Percentiles rank a stretch among this genome's conserved stretches.
Evolutionary conservation across 2,888 invertebrate species (phyloP).

Genomic region (Steinernema scapterisci): DNA sequence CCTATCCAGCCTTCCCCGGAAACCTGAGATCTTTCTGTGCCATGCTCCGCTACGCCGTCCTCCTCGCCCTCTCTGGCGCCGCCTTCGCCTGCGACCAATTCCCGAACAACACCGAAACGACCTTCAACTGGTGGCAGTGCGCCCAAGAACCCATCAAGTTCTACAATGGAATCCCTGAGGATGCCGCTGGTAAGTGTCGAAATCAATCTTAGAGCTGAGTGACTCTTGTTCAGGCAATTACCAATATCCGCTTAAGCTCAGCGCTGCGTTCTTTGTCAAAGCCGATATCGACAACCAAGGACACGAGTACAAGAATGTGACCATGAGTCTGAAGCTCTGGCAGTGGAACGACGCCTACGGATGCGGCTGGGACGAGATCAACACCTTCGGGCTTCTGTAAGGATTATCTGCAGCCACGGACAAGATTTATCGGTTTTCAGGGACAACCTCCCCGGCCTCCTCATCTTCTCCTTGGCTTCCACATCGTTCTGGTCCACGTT

Average conservation of each 20-base stretch:
- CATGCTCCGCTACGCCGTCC: conserved; percentile 26
- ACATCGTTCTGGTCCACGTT: too few relatives aligned
- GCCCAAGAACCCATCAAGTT: conserved; percentile 39
- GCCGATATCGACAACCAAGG: conserved; percentile 43
- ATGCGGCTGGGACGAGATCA: conserved; percentile 41
- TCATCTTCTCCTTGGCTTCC: too few relatives aligned
- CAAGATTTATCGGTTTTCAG: too few relatives aligned
- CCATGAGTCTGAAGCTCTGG: conserved; percentile 42
- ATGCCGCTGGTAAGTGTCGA: conserved; percentile 34
- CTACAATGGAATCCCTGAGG: conserved; percentile 44
- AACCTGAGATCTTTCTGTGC: too few relatives aligned
- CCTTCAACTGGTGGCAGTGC: conserved; percentile 28
- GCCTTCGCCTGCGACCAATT: conserved; percentile 9
- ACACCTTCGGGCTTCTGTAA: conserved; percentile 45
- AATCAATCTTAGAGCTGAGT: not conserved
- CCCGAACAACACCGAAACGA: conserved; percentile 7
- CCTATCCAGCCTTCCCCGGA: too few relatives aligned
- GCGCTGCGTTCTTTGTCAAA: conserved; percentile 43
- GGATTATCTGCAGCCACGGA: conserved; percentile 30
- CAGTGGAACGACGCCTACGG: conserved; percentile 35
- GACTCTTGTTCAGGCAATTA: conserved; percentile 37
- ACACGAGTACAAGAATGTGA: conserved; percentile 41
- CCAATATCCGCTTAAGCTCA: conserved; percentile 49
- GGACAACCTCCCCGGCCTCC: too few relatives aligned
- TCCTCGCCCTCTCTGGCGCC: not conserved